Percentiles rank a stretch among this genome's conserved stretches.
phyloP scores from a whole-genome alignment of 1,140 invertebrate species.

The Chionoecetes opilio region DNA sequence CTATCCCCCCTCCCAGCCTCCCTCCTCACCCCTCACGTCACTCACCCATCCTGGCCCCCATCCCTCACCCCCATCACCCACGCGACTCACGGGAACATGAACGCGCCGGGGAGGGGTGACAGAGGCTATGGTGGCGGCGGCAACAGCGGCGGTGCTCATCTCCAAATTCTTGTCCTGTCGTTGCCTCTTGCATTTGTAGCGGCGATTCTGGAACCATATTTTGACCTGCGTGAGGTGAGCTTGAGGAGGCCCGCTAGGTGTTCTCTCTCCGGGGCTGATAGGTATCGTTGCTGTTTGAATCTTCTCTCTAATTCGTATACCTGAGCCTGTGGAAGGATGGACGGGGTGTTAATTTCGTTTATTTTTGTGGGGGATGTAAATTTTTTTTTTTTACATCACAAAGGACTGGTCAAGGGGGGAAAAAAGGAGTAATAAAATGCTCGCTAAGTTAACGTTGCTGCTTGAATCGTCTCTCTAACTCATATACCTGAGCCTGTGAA shows the following conservation, averaged over 20 bases:
- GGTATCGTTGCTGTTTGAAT: conserved; percentile 97
- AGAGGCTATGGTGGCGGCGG: conserved; percentile 76
- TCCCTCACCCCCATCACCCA: background rate
- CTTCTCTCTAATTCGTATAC: conserved; percentile 86
- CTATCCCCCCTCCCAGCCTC: background rate
- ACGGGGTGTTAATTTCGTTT: too few species aligned
- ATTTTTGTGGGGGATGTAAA: too few species aligned
- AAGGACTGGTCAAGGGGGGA: too few species aligned
- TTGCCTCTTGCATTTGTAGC: conserved; percentile 95
- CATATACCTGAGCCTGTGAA: too few species aligned
- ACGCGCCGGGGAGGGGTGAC: conserved; percentile 77
- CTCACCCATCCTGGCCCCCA: background rate
- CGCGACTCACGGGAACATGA: conserved; percentile 77
- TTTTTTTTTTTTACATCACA: too few species aligned
- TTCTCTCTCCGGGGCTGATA: conserved; percentile 97
- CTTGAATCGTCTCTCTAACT: too few species aligned
- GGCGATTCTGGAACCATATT: conserved; percentile 98
- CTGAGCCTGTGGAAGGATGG: conserved; percentile 70
- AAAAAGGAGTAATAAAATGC: too few species aligned
- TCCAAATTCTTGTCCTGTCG: conserved; percentile 82
- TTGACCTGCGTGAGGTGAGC: conserved; percentile 87
- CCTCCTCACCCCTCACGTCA: background rate
- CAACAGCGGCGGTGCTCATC: conserved; percentile 78
- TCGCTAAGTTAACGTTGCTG: too few species aligned
- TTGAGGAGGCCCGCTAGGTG: conserved; percentile 96